A percentile compares a stretch with the other conserved stretches of the same genome.
Evolutionary conservation across 2,113 vertebrate species (phyloP).

Genomic region (Struthidea cinerea): DNA sequence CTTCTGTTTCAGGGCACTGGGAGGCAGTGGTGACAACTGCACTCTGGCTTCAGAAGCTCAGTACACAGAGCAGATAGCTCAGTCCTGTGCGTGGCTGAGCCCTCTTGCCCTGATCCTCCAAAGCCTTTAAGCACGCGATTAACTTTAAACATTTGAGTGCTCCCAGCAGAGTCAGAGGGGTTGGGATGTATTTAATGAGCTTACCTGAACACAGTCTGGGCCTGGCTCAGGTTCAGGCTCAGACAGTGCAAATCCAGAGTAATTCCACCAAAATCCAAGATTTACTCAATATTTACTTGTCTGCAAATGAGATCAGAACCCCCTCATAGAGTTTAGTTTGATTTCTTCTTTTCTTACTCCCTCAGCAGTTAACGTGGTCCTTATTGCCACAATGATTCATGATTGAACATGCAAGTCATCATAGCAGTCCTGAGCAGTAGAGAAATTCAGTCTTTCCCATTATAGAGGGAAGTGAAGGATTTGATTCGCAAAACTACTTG

Average conservation of each 20-base stretch:
- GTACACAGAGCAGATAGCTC: not conserved
- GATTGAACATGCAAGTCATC: not conserved
- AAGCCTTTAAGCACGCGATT: not conserved
- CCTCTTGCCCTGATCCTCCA: not conserved
- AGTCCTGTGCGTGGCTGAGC: not conserved
- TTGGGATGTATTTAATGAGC: constrained; percentile 29
- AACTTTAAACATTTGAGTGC: not conserved
- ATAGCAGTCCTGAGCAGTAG: not conserved
- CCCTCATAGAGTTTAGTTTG: not conserved
- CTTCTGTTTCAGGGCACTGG: not conserved
- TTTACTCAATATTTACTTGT: constrained; percentile 3
- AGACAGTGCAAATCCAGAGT: not conserved
- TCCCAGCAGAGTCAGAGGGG: not conserved
- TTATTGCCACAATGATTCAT: not conserved
- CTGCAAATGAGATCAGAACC: not conserved
- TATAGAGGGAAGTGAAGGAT: not conserved
- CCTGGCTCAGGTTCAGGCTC: not conserved
- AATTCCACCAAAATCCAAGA: constrained; percentile 19
- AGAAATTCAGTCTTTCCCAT: not conserved
- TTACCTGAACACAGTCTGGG: not conserved
- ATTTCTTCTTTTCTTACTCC: not conserved
- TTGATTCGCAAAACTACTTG: not conserved
- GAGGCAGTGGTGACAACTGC: not conserved
- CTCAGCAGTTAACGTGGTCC: not conserved
- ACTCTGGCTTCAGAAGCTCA: not conserved